phyloP scores from a whole-genome alignment of 2,888 invertebrate species.

The Pheosia tremula region DNA sequence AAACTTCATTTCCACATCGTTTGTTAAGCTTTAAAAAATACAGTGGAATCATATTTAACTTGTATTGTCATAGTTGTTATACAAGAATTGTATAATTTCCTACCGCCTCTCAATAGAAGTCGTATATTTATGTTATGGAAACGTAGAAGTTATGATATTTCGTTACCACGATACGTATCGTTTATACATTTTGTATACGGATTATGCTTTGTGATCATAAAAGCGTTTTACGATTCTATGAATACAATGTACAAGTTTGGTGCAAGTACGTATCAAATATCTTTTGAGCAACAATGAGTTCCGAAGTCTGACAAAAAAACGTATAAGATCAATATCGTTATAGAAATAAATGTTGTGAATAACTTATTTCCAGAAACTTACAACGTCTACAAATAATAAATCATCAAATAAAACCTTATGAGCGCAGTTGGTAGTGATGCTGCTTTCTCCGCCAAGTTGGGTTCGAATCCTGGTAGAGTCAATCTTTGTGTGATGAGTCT shows the following conservation, averaged over 20 bases:
- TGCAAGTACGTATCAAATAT: constrained; percentile 22
- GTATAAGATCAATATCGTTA: too few relatives aligned
- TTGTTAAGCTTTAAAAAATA: constrained; percentile 2
- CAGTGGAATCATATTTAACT: constrained; percentile 28
- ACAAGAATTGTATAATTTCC: constrained; percentile 22
- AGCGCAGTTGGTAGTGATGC: too few relatives aligned
- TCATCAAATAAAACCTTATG: too few relatives aligned
- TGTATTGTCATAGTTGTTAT: constrained; percentile 10
- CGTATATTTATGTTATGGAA: constrained; percentile 34
- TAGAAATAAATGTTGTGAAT: too few relatives aligned
- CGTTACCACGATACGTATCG: constrained; percentile 59
- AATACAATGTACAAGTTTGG: constrained; percentile 63
- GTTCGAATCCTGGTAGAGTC: too few relatives aligned
- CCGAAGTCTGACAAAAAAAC: too few relatives aligned
- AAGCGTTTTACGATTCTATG: constrained; percentile 73
- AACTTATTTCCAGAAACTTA: too few relatives aligned
- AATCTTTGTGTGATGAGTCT: too few relatives aligned
- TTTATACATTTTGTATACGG: constrained; percentile 71
- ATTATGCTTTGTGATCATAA: constrained; percentile 69
- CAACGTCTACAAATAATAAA: too few relatives aligned
- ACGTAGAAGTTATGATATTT: constrained; percentile 63
- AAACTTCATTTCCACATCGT: not conserved
- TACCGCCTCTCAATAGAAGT: constrained; percentile 35
- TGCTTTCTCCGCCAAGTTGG: too few relatives aligned
- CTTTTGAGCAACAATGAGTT: not conserved